These are phyloP conservation scores for Melanchra persicariae DNA, from an alignment of 2,888 invertebrate species.

Conservation along the genomic window DNA sequence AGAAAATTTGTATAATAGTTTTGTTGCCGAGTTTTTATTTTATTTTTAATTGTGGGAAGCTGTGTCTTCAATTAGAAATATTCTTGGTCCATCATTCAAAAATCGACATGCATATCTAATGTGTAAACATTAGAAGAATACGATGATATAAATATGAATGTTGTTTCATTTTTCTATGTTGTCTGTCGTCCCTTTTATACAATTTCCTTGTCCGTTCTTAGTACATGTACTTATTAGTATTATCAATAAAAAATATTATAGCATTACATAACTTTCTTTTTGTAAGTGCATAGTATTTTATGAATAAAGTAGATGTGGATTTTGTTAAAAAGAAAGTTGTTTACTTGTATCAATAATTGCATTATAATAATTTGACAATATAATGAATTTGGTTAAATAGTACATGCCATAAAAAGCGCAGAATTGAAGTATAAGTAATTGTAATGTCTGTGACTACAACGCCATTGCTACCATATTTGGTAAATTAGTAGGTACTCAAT, in stretches of 20 bases:
- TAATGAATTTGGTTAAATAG: constrained; percentile 5
- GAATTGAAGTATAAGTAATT: too few species aligned
- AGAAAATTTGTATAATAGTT: constrained; percentile 88
- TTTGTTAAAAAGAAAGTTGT: constrained; percentile 34
- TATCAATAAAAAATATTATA: constrained; percentile 58
- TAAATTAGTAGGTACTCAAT: too few species aligned
- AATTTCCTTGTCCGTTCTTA: constrained; percentile 57
- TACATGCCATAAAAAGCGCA: neutral
- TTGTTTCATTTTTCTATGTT: constrained; percentile 75
- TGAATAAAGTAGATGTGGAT: constrained; percentile 56
- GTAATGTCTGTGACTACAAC: too few species aligned
- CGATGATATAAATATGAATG: constrained; percentile 59
- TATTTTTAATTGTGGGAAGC: constrained; percentile 76
- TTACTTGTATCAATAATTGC: constrained; percentile 42
- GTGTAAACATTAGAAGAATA: constrained; percentile 79
- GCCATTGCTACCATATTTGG: too few species aligned
- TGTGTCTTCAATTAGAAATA: constrained; percentile 72
- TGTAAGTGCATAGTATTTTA: constrained; percentile 57
- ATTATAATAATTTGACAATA: constrained; percentile 46
- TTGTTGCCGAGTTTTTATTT: constrained; percentile 84
- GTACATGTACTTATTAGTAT: constrained; percentile 59
- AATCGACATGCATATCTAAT: constrained; percentile 79
- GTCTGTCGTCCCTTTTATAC: constrained; percentile 54
- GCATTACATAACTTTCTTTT: constrained; percentile 55
- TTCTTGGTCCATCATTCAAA: constrained; percentile 74